Conservation (phyloP, 2,888 invertebrate genomes). For the Cartodere bifasciata region DNA sequence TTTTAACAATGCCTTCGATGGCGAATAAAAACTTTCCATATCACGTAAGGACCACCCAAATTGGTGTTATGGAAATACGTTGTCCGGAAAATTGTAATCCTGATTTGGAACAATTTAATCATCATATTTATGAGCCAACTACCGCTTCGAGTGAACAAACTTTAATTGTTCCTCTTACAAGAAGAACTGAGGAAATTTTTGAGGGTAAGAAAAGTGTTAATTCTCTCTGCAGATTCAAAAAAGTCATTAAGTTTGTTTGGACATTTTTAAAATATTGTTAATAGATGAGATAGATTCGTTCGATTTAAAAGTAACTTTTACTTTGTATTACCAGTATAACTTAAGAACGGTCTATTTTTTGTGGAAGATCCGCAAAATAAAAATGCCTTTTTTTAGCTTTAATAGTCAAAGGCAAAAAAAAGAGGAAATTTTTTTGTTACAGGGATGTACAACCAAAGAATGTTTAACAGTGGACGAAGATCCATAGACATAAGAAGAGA, state of each 20-base stretch:
- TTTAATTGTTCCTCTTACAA: conserved; percentile 50
- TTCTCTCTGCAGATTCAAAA: too few species aligned
- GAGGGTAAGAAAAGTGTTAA: too few species aligned
- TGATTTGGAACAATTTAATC: conserved; percentile 46
- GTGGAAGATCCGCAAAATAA: too few species aligned
- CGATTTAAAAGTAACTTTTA: too few species aligned
- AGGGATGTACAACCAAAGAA: conserved; percentile 27
- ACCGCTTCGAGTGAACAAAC: conserved; percentile 38
- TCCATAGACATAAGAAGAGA: conserved; percentile 21
- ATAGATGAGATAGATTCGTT: too few species aligned
- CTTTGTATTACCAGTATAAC: too few species aligned
- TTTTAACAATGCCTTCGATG: conserved; percentile 70
- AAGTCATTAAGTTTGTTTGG: too few species aligned
- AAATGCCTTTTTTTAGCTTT: too few species aligned
- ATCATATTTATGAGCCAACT: conserved; percentile 49
- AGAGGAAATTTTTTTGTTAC: too few species aligned
- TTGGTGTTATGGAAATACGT: conserved; percentile 52
- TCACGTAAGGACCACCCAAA: conserved; percentile 78
- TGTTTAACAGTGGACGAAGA: conserved; percentile 8
- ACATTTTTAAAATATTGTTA: too few species aligned
- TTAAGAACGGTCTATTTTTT: too few species aligned
- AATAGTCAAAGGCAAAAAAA: too few species aligned
- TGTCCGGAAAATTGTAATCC: conserved; percentile 36
- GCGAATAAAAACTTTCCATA: conserved; percentile 85
- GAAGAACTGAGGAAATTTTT: conserved; percentile 50